A percentile compares a stretch with the other conserved stretches of the same genome.
Evolutionary conservation across 2,888 invertebrate species (phyloP).

Genomic region (Pardosa pseudoannulata): DNA sequence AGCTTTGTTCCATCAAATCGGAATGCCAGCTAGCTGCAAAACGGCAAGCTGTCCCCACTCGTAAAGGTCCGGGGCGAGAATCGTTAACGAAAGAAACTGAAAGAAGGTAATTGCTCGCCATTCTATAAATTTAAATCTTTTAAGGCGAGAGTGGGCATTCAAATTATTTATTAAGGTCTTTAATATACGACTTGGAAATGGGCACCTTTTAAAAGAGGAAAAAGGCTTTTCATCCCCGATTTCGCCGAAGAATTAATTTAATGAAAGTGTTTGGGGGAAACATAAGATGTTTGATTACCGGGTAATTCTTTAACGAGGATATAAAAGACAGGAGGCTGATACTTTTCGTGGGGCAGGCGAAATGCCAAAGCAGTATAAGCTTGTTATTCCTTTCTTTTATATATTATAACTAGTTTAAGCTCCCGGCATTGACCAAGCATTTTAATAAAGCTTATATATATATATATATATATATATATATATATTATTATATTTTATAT

Average conservation of each 20-base stretch:
- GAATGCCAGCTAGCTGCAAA: neutral
- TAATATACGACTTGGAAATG: neutral
- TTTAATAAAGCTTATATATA: too few species aligned
- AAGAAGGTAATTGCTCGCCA: neutral
- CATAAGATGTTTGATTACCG: neutral
- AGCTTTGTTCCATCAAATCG: neutral
- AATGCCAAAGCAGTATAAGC: too few species aligned
- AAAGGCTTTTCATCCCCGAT: too few species aligned
- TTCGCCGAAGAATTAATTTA: neutral
- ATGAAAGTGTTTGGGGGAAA: neutral
- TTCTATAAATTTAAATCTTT: constrained; percentile 1
- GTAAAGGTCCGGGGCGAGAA: neutral
- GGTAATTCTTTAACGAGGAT: neutral
- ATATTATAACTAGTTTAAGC: too few species aligned
- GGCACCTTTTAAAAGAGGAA: neutral
- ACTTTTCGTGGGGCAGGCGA: too few species aligned
- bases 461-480: too few species aligned
- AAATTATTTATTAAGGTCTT: neutral
- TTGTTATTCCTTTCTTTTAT: too few species aligned
- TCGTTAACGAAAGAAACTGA: neutral
- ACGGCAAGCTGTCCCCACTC: neutral
- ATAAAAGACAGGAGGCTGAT: too few species aligned
- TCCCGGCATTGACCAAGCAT: too few species aligned
- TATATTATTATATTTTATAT: too few species aligned
- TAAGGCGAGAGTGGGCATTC: neutral